Evolutionary conservation across 2,888 invertebrate genomes (phyloP), one percentile per base, ranked within the genome.

Genomic region (Spisula subtruncata): DNA sequence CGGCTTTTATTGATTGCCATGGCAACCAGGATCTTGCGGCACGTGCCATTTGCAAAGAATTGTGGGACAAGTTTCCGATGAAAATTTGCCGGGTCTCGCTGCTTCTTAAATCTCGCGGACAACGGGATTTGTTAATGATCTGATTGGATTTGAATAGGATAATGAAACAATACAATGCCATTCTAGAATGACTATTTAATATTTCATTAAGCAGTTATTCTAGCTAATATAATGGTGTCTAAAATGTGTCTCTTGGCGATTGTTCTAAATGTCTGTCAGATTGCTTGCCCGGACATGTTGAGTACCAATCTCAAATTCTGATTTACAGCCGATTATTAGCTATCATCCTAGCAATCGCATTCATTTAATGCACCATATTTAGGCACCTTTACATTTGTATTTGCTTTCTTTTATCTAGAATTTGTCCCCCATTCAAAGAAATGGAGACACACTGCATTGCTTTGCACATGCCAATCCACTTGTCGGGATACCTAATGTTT

Each of bases 181-280:
- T 84, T 75, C 84, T 84, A 71, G 48, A 48, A 48, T 75, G 79
- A 46, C 85, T 91, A 81, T 91, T 91, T 88, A 91, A 91, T 91
- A 88, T 89, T 91, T 91, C 86, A 91, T 91, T 91, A 89, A 86
- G 51, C 51, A 16, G 83, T 88, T 89, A 91, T 88, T 88, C 81
- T 82, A 79, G 54, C 54, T 81, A 86, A 89, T 89, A 88, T 75
- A 81, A 89, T 88, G 88, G 85, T 85, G 83, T 86, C 89, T 89
- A 86, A 89, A 85, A 83, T 87, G 89, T 87, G 86, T 86, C 75
- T 75, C 75, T 32, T 75, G 75, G 32, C 20, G 32, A 75, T 20
- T 32, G 32, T 35, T 32, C 35, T 75, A 75, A 32, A 35, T 32
- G 75, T 75, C 35, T 75, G 75, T 75, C 75, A 16, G n/a, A 66